Conservation (phyloP, 2,797 vertebrate genomes). For the Danio albolineatus region DNA sequence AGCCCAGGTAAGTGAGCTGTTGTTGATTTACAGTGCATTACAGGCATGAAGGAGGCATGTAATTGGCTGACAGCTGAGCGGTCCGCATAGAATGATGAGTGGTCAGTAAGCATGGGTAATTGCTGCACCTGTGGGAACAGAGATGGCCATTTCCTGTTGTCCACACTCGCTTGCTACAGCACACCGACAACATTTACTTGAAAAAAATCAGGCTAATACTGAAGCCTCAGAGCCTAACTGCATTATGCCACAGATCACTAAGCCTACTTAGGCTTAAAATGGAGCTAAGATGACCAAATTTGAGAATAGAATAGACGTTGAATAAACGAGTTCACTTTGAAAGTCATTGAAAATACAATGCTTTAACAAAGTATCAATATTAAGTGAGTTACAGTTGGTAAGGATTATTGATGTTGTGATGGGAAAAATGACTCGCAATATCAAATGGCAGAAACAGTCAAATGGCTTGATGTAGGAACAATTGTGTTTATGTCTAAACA, state of each 20-base stretch:
- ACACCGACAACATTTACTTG: not conserved
- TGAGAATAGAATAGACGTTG: not conserved
- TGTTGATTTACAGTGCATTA: conserved; percentile 50
- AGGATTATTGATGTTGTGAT: not conserved
- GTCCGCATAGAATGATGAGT: conserved; percentile 32
- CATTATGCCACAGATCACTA: conserved; percentile 1
- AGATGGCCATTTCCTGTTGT: conserved; percentile 41
- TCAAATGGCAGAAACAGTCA: too few species aligned
- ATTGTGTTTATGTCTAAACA: too few species aligned
- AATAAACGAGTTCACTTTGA: not conserved
- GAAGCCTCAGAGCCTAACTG: conserved; percentile 2
- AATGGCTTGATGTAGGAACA: too few species aligned
- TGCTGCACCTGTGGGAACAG: conserved; percentile 42
- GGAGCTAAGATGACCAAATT: not conserved
- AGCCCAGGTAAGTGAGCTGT: conserved; percentile 33
- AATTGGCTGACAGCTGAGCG: conserved; percentile 35
- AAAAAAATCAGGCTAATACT: conserved; percentile 13
- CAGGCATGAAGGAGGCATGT: conserved; percentile 43
- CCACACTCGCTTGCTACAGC: not conserved
- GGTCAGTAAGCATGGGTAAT: conserved; percentile 35
- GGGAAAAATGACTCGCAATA: too few species aligned
- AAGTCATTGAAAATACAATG: not conserved
- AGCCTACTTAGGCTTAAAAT: not conserved
- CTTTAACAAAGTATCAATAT: not conserved
- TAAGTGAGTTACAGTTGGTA: not conserved